Evolutionary conservation across 2,113 vertebrate genomes (phyloP).

Genomic region (Mola mola): DNA sequence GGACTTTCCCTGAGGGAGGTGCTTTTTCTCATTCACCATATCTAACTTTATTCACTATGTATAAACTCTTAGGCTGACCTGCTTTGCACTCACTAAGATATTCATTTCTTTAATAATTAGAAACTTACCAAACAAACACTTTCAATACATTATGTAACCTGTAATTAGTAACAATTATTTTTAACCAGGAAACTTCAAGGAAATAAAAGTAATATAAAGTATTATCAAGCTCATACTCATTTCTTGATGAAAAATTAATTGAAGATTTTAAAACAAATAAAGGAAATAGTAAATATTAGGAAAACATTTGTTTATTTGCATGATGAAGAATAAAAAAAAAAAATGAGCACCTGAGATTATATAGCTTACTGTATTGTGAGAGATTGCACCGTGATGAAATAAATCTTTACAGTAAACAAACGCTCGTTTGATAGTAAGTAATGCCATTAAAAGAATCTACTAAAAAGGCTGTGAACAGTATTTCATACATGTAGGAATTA

Average conservation of each 20-base stretch:
- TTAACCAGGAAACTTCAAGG: too few relatives aligned
- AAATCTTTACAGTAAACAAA: constrained; percentile 29
- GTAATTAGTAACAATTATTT: background rate
- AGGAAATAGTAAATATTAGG: constrained; percentile 1
- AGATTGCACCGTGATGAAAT: constrained; percentile 38
- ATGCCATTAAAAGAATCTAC: constrained; percentile 20
- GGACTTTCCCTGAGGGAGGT: background rate
- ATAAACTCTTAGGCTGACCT: too few relatives aligned
- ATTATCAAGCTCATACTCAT: background rate
- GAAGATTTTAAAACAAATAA: background rate
- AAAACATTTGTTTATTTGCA: constrained; percentile 48
- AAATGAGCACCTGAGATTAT: constrained; percentile 66
- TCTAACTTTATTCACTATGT: too few relatives aligned
- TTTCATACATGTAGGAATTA: constrained; percentile 2
- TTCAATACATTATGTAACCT: too few relatives aligned
- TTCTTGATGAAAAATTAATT: background rate
- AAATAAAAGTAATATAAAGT: background rate
- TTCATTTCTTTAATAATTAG: too few relatives aligned
- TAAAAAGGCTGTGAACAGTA: constrained; percentile 1
- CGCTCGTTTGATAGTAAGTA: constrained; percentile 17
- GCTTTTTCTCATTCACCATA: too few relatives aligned
- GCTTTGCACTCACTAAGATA: too few relatives aligned
- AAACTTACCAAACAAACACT: too few relatives aligned
- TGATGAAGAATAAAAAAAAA: background rate
- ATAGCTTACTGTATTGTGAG: constrained; percentile 42